Evolutionary conservation across 1,140 invertebrate species (phyloP), one percentile per base, ranked within the genome.

Genomic region (Anastrepha obliqua): DNA sequence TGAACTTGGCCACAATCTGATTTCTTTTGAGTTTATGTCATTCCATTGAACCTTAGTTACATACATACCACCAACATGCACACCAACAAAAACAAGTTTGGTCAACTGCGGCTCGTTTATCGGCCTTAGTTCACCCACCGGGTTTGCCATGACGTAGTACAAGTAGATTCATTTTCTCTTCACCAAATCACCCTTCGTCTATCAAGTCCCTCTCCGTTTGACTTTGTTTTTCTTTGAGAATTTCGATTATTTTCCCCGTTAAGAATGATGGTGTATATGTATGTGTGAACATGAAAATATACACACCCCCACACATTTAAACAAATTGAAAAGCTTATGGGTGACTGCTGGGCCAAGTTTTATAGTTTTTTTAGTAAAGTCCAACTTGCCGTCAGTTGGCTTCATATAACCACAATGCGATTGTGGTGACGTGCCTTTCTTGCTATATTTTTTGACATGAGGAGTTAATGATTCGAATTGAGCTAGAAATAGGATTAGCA

Each of bases 1-100:
- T 89, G 86, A 64, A 87, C 86, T 87, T 89, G 70, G 87, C 90
- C 90, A 89, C 90, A 92, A 92, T 91, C 90, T 90, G 91, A 92
- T 91, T 91, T 89, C 85, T 86, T 86, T 86, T 86, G 85, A 86
- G 85, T 67, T 67, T 67, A 67, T 67, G 65, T 39, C 65, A 67
- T 67, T 39, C 65, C 65, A 42, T 29, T 67, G 65, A 67, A 29
- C 65, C 1, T 20, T 65, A 20, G n/a, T 20, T 9, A 65, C 20
- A 39, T 9, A 65, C 64, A 11, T 20, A 2, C 2, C 29, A 29
- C 29, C 29, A 29, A 29, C 29, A 29, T 29, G 29, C 29, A 29
- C 11, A 67, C 65, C 29, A 29, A 29, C 29, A 29, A 29, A 42
- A 67, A 67, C 29, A 67, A 67, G 8, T 67, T 42, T 29, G 65